Percentiles rank a stretch among this genome's conserved stretches.
These are phyloP conservation scores for Cherax quadricarinatus DNA, from an alignment of 1,140 invertebrate genomes.

Conservation along the genomic window DNA sequence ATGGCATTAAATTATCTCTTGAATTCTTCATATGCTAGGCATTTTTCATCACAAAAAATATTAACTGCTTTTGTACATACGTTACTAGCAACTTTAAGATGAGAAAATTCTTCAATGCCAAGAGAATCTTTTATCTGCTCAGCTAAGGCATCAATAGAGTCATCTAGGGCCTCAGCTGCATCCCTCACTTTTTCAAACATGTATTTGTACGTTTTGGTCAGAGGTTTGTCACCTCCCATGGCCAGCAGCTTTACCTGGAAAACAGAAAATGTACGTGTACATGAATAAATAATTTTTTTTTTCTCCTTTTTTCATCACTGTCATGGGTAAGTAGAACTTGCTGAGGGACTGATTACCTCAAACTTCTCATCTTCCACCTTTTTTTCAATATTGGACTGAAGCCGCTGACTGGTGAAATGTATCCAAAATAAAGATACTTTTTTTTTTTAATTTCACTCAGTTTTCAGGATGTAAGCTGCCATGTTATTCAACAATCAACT, in stretches of 20 bases:
- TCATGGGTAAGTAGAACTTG: too few relatives aligned
- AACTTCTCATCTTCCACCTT: too few relatives aligned
- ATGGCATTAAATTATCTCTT: too few relatives aligned
- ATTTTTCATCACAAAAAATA: background rate
- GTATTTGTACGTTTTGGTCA: slow-evolving; percentile 46
- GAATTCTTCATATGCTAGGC: background rate
- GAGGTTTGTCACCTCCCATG: slow-evolving; percentile 19
- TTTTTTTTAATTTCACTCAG: too few relatives aligned
- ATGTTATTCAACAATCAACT: too few relatives aligned
- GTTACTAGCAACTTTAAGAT: background rate
- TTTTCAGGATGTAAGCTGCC: too few relatives aligned
- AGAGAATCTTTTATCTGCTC: slow-evolving; percentile 38
- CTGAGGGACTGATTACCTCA: too few relatives aligned
- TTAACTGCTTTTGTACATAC: slow-evolving; percentile 5
- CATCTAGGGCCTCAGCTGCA: slow-evolving; percentile 32
- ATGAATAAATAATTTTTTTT: background rate
- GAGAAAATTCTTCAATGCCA: slow-evolving; percentile 28
- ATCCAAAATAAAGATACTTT: too few relatives aligned
- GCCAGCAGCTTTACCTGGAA: slow-evolving; percentile 25
- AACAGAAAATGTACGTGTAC: background rate
- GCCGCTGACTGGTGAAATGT: too few relatives aligned
- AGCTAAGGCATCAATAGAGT: slow-evolving; percentile 13
- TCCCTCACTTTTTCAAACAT: slow-evolving; percentile 58
- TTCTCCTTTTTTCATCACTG: too few relatives aligned
- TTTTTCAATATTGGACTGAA: too few relatives aligned